These are phyloP conservation scores for Acleris laterana DNA, from an alignment of 2,888 invertebrate genomes.

Conservation along the genomic window DNA sequence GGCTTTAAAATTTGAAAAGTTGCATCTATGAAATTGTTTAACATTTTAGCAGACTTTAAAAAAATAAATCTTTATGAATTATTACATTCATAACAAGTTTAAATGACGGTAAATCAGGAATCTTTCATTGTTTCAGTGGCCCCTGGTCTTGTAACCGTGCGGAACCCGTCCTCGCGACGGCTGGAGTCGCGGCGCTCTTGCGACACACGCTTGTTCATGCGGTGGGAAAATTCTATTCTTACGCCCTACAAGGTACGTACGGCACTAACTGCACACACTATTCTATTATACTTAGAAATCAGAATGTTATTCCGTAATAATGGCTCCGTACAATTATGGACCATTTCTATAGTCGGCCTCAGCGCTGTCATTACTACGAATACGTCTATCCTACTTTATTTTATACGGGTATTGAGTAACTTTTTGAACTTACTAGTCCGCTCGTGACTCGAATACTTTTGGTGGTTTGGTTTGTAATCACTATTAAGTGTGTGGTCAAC, in stretches of 20 bases:
- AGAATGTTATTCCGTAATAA: constrained; percentile 37
- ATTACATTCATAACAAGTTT: too few species aligned
- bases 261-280: constrained; percentile 33
- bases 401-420: constrained; percentile 30
- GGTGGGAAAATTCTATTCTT: constrained; percentile 36
- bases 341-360: constrained; percentile 31
- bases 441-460: constrained; percentile 30
- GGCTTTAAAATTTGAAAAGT: too few species aligned
- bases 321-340: constrained; percentile 36
- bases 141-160: not conserved
- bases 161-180: constrained; percentile 7
- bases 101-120: too few species aligned
- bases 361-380: constrained; percentile 30
- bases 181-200: constrained; percentile 15
- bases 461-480: constrained; percentile 26
- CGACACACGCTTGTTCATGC: constrained; percentile 22
- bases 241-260: constrained; percentile 35
- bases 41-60: too few species aligned
- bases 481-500: constrained; percentile 9
- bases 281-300: constrained; percentile 35
- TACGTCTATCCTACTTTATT: constrained; percentile 33
- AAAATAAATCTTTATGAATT: too few species aligned
- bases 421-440: constrained; percentile 23
- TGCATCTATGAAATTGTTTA: too few species aligned
- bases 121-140: too few species aligned